These are phyloP conservation scores for Nomada ferruginata DNA, from an alignment of 2,888 invertebrate species.

Conservation along the genomic window DNA sequence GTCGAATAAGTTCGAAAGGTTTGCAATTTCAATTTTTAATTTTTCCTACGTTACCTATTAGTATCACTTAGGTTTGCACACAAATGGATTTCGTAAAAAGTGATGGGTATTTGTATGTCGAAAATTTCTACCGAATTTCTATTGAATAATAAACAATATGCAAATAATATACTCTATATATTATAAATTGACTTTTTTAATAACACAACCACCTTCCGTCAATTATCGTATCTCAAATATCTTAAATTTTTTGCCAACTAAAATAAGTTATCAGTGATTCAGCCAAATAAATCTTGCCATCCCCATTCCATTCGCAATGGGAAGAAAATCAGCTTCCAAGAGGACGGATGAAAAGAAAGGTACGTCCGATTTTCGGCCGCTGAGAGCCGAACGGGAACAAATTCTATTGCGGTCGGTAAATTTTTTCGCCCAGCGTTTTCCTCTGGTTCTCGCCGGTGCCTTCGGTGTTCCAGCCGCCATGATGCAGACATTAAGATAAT, in stretches of 20 bases:
- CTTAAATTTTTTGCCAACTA: background rate
- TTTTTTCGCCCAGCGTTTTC: slow-evolving; percentile 37
- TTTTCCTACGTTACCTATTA: background rate
- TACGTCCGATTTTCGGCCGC: slow-evolving; percentile 17
- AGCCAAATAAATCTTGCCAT: background rate
- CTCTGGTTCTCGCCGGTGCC: slow-evolving; percentile 29
- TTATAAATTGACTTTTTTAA: too few relatives aligned
- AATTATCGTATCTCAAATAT: background rate
- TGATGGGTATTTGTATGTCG: too few relatives aligned
- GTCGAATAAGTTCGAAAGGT: slow-evolving; percentile 1
- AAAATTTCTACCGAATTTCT: too few relatives aligned
- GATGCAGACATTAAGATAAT: slow-evolving; percentile 71
- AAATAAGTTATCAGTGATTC: background rate
- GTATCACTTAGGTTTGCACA: background rate
- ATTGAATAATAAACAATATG: too few relatives aligned
- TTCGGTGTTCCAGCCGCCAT: slow-evolving; percentile 24
- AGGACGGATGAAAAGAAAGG: background rate
- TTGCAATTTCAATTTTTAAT: slow-evolving; percentile 7
- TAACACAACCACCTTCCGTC: background rate
- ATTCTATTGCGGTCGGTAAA: slow-evolving; percentile 53
- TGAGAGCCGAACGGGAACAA: slow-evolving; percentile 32
- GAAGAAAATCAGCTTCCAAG: background rate
- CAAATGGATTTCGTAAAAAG: slow-evolving; percentile 17
- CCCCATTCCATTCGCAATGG: background rate
- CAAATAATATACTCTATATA: too few relatives aligned